phyloP scores from a whole-genome alignment of 1,140 invertebrate genomes.

The Melitaea cinxia region DNA sequence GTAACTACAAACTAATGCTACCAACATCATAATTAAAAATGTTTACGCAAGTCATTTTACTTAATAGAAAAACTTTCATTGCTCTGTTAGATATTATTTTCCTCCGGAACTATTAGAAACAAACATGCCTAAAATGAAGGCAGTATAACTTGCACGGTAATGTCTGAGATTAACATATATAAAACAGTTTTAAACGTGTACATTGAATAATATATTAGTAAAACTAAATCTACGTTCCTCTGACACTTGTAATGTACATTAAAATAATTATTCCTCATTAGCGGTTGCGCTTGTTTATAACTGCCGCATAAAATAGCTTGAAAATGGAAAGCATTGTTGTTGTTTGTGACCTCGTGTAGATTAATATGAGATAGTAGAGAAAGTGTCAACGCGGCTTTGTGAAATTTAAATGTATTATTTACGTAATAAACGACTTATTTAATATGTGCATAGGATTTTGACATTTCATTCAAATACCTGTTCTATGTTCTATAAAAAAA shows the following conservation, averaged over 20 bases:
- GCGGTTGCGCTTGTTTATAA: not conserved
- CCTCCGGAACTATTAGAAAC: slow-evolving; percentile 7
- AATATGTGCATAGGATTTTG: not conserved
- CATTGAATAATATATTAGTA: not conserved
- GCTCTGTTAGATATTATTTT: slow-evolving; percentile 8
- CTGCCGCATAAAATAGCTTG: slow-evolving; percentile 14
- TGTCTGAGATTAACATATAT: too few species aligned
- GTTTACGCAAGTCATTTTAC: not conserved
- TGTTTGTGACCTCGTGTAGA: slow-evolving; percentile 9
- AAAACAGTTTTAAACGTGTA: not conserved
- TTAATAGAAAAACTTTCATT: slow-evolving; percentile 20
- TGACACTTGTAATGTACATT: not conserved
- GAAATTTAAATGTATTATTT: slow-evolving; percentile 20
- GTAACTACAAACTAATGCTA: not conserved
- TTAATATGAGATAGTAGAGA: slow-evolving; percentile 18
- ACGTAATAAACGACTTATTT: not conserved
- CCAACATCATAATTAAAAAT: not conserved
- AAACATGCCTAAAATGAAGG: slow-evolving; percentile 12
- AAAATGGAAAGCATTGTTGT: slow-evolving; percentile 13
- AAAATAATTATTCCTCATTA: not conserved
- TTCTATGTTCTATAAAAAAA: not conserved
- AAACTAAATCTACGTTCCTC: not conserved
- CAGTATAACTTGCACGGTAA: not conserved
- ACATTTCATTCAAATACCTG: not conserved
- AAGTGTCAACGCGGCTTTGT: slow-evolving; percentile 14